Evolutionary conservation across 2,797 vertebrate genomes (phyloP), one percentile per base, ranked within the genome.

Genomic region (Phrynocephalus forsythii): DNA sequence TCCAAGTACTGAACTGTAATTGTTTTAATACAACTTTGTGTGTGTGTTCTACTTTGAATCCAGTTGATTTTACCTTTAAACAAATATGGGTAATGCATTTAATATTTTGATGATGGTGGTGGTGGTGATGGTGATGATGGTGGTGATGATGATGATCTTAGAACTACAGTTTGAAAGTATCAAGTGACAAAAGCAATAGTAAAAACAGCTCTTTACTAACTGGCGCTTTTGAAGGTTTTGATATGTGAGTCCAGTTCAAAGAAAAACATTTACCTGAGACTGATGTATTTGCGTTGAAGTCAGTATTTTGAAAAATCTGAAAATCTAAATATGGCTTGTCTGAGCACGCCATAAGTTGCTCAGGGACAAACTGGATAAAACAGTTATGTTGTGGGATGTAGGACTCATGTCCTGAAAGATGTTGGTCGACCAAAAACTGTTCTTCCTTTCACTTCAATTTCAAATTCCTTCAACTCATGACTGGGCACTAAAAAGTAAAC

Each of bases 21-120:
- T 67, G 56, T 79, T 85, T 85, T n/a, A 67, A 88, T 85, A 71
- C 44, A 48, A 88, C 38, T 33, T 33, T 33, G 76, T 68, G 68
- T 10, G n/a, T 38, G 2, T 66, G n/a, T 52, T 68, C 9, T 68
- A 38, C 76, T 84, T 75, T 75, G 44, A 44, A 56, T 44, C 48
- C 28, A 76, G n/a, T 28, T 77, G 24, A 78, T 68, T 44, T 83
- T 79, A 2, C 2, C 20, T 28, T 82, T 79, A 10, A 24, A 76
- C 9, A 73, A 73, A 20, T 8, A 0, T 38, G 33, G 50, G 7
- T 81, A 9, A 26, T 50, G 63, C 66, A 78, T 48, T 76, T 67
- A 44, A 22, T 10, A 38, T 48, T 48, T 71, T 76, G 22, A 56
- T 56, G 52, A 56, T 44, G 38, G 38, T 44, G 38, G 38, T 38